Conservation (phyloP, 2,797 vertebrate genomes). For the Catharus ustulatus region DNA sequence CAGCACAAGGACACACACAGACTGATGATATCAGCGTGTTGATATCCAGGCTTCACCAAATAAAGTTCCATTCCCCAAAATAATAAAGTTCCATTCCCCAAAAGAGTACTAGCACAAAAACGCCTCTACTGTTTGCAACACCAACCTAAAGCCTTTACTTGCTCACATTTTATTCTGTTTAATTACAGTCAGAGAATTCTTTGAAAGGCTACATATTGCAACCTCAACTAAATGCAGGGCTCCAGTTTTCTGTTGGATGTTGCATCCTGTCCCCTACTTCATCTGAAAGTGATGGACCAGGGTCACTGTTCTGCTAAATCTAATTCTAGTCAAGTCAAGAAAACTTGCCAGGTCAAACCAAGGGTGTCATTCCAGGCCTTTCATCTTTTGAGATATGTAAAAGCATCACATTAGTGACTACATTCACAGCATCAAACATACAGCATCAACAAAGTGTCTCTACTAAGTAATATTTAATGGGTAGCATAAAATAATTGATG, state of each 20-base stretch:
- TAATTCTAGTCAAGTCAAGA: neutral
- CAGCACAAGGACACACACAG: rapidly evolving
- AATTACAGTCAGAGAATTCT: neutral
- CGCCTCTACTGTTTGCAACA: neutral
- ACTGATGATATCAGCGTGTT: neutral
- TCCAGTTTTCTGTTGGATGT: neutral
- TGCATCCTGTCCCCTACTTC: neutral
- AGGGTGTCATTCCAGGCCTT: neutral
- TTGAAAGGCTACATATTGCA: neutral
- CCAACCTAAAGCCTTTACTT: neutral
- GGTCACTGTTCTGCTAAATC: neutral
- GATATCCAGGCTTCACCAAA: neutral
- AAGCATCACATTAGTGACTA: neutral
- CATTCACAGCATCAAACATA: neutral
- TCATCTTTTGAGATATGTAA: neutral
- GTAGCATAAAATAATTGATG: neutral
- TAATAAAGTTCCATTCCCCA: neutral
- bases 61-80: neutral
- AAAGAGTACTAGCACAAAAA: neutral
- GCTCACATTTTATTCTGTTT: neutral
- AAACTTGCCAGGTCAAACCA: neutral
- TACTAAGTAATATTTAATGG: neutral
- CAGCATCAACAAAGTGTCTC: neutral
- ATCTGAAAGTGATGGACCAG: neutral
- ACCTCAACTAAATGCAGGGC: neutral